Base-by-base conservation (phyloP, 1,140 invertebrate species). In the Leptinotarsa texana region DNA sequence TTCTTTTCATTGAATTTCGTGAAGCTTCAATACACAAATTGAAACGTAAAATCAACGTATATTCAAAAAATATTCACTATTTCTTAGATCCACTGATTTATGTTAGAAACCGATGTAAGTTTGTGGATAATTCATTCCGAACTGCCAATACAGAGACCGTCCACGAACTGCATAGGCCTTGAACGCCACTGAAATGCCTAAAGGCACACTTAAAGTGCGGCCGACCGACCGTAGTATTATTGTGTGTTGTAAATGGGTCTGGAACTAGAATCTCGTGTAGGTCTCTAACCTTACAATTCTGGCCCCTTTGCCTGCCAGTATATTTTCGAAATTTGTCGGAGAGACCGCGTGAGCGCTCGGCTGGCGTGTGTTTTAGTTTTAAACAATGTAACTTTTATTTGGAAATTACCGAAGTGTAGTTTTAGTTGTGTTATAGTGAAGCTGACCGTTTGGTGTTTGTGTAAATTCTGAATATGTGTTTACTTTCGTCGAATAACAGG, bases 191-290 rank as follows among this genome's bases (percentile, higher is more conserved):
- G 73, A 18, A 63, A 49, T 49, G 65, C 63, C 63, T 62, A 63
- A 66, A 72, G 63, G 68, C 74, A 72, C 21, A 71, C 62, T 66
- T 42, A 51, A 42, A 62, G 49, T 65, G 47, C 68, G 68, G 48
- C 42, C 74, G 47, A 24, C 57, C 63, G 47, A 61, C 22, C 69
- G 74, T 73, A 67, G 69, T 80, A 78, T 80, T 82, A 82, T 80
- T 82, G 78, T 82, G 70, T 75, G 77, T 74, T 77, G 78, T 82
- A 80, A 82, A 80, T 80, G 79, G 75, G 79, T 69, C 78, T 81
- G 76, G 77, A 77, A 79, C 79, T 77, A 80, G 79, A 79, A 79
- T 80, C 77, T 74, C 63, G 75, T 75, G 77, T 79, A 75, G 79
- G 79, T 80, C 79, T 77, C 75, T 78, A 79, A 80, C 79, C 79